Evolutionary conservation across 1,140 invertebrate species (phyloP).

Genomic region (Philopotamus ludificatus): DNA sequence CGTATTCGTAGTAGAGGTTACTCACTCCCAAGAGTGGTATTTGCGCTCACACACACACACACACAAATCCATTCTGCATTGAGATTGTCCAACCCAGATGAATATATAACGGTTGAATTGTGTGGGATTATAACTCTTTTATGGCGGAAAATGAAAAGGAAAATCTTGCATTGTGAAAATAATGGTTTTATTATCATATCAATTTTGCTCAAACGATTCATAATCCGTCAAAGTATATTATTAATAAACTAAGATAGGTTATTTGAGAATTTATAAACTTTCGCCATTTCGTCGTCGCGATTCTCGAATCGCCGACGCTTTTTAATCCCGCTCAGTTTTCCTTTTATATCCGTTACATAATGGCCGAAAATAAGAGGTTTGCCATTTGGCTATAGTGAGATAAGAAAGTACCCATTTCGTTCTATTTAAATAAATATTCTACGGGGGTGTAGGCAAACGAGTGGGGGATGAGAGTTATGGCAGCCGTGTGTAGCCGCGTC

Average conservation of each 20-base stretch:
- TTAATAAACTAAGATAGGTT: no score
- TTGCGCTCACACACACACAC: neutral
- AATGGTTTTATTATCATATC: no score
- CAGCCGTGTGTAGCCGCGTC: constrained; percentile 28
- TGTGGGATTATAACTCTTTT: no score
- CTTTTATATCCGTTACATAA: constrained; percentile 37
- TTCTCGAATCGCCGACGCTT: neutral
- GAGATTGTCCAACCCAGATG: no score
- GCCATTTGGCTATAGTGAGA: constrained; percentile 25
- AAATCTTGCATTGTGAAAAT: no score
- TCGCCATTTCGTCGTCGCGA: no score
- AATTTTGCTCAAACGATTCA: no score
- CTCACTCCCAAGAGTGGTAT: neutral
- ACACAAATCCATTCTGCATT: no score
- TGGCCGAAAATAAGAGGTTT: constrained; percentile 38
- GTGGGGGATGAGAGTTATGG: constrained; percentile 11
- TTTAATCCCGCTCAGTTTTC: constrained; percentile 23
- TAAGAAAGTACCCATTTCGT: constrained; percentile 33
- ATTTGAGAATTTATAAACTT: no score
- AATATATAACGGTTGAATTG: no score
- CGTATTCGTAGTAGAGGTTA: neutral
- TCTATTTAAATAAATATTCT: constrained; percentile 42
- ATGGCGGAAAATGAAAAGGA: no score
- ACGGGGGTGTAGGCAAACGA: constrained; percentile 22
- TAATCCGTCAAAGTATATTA: no score